Conservation (phyloP, 2,888 invertebrate genomes). For the Epinotia brunnichana region DNA sequence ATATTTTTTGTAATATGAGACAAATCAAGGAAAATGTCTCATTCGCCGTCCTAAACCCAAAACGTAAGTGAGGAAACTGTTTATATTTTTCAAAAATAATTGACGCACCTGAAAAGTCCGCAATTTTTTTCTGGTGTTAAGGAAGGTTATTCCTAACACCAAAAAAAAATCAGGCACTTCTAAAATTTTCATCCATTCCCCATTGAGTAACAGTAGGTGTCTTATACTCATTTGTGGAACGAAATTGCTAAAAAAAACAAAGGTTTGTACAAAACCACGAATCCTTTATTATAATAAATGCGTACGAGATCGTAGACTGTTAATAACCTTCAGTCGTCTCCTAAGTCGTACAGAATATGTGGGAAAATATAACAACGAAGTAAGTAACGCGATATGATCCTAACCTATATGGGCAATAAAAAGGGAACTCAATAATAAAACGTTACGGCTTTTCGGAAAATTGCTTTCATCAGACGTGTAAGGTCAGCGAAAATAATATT, state of each 20-base stretch:
- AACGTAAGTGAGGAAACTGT: too few relatives aligned
- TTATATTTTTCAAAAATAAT: too few relatives aligned
- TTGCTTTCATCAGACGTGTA: conserved; percentile 53
- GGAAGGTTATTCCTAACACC: too few relatives aligned
- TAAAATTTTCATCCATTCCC: too few relatives aligned
- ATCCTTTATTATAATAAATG: conserved; percentile 20
- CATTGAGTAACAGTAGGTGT: too few relatives aligned
- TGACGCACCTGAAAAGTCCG: too few relatives aligned
- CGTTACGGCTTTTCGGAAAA: conserved; percentile 55
- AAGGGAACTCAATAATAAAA: conserved; percentile 56
- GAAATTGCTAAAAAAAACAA: conserved; percentile 11
- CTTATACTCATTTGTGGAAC: neutral
- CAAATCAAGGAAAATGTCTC: too few relatives aligned
- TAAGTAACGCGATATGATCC: conserved; percentile 36
- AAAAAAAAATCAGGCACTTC: too few relatives aligned
- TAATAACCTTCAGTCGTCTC: conserved; percentile 19
- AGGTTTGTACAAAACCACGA: neutral
- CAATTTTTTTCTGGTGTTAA: too few relatives aligned
- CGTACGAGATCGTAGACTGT: conserved; percentile 18
- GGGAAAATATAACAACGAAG: conserved; percentile 22
- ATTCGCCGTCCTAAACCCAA: too few relatives aligned
- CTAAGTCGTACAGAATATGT: conserved; percentile 20
- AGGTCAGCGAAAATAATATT: conserved; percentile 42
- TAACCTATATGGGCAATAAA: conserved; percentile 52
- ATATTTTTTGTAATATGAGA: too few relatives aligned